Percentiles rank a stretch among this genome's conserved stretches.
Evolutionary conservation across 2,888 invertebrate genomes (phyloP).

Genomic region (Lumbricus terrestris): DNA sequence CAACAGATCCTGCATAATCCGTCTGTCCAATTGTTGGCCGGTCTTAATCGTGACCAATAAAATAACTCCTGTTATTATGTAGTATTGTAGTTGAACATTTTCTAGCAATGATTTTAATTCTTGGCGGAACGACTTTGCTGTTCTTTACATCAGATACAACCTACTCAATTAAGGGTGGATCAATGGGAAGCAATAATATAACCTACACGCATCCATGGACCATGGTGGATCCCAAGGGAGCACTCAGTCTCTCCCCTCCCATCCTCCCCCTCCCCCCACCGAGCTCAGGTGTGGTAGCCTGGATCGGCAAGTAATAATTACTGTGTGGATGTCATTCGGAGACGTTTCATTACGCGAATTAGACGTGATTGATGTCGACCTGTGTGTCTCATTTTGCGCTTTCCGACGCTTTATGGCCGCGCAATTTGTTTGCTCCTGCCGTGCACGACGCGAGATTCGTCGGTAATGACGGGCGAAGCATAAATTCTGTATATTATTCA

Average conservation of each 20-base stretch:
- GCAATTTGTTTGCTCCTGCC: neutral
- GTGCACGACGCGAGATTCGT: neutral
- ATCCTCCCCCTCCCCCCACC: neutral
- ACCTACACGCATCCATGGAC: no score
- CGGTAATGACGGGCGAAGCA: neutral
- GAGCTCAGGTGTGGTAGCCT: neutral
- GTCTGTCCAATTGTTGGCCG: no score
- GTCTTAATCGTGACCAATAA: no score
- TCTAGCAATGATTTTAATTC: no score
- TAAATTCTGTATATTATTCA: neutral
- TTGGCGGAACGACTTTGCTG: neutral
- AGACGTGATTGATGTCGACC: neutral
- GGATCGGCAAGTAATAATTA: neutral
- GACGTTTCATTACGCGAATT: constrained; percentile 3
- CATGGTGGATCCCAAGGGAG: no score
- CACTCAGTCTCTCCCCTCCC: neutral
- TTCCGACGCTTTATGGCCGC: neutral
- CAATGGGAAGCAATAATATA: no score
- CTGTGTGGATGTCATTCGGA: neutral
- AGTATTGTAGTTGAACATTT: neutral
- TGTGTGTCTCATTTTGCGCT: neutral
- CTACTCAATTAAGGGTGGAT: neutral
- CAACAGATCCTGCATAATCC: no score
- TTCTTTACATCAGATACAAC: no score
- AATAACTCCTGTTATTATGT: no score